Conservation (phyloP, 2,888 invertebrate genomes). For the Euplexia lucipara region DNA sequence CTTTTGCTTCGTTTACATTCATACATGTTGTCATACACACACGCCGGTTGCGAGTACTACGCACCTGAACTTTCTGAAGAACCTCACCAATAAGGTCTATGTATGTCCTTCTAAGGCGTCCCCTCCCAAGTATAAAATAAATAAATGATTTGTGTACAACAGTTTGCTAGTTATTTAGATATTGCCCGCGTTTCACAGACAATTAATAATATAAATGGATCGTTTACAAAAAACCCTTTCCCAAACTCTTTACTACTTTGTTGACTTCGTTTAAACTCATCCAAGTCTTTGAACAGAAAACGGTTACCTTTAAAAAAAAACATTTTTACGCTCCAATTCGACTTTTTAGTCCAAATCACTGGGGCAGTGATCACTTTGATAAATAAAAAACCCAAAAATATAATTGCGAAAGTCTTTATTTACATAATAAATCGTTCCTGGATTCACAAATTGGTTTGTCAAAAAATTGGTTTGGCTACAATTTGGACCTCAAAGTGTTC, state of each 20-base stretch:
- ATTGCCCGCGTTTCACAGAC: neutral
- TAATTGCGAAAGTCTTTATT: constrained; percentile 56
- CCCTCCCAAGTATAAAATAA: no score
- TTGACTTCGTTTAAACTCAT: constrained; percentile 25
- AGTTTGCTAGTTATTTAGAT: no score
- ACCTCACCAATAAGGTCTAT: no score
- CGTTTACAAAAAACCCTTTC: constrained; percentile 15
- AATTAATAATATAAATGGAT: constrained; percentile 1
- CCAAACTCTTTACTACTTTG: constrained; percentile 24
- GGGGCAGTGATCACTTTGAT: constrained; percentile 43
- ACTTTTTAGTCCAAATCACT: constrained; percentile 22
- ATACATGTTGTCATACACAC: no score
- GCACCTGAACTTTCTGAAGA: no score
- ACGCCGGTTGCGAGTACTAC: no score
- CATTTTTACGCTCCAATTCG: constrained; percentile 19
- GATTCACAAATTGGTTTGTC: constrained; percentile 45
- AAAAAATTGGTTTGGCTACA: constrained; percentile 57
- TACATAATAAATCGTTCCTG: constrained; percentile 54
- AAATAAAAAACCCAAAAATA: constrained; percentile 38
- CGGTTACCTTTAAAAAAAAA: constrained; percentile 4
- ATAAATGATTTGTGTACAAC: no score
- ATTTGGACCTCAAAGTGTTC: constrained; percentile 60
- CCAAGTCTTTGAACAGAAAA: constrained; percentile 26
- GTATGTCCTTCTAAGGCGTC: no score
- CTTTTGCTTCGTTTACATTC: no score